Conservation (phyloP, 2,888 invertebrate genomes). For the Adelognathus sp. region DNA sequence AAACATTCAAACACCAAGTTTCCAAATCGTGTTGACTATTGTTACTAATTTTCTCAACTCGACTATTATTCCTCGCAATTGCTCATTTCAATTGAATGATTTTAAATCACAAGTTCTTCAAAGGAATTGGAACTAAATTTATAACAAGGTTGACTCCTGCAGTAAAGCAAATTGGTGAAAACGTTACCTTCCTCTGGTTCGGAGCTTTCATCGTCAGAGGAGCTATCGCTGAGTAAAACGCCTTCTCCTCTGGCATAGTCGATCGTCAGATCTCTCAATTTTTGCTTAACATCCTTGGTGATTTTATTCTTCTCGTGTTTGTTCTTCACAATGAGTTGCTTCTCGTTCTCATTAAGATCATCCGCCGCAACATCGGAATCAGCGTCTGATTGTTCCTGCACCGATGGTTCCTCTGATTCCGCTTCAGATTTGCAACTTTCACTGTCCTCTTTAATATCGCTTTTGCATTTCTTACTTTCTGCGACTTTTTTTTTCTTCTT, state of each 20-base stretch:
- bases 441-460: slow-evolving; percentile 30
- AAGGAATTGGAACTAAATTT: no score
- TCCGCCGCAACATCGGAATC: slow-evolving; percentile 42
- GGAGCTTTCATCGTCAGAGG: slow-evolving; percentile 88
- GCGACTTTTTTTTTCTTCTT: slow-evolving; percentile 26
- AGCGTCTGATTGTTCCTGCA: slow-evolving; percentile 59
- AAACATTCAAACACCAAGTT: no score
- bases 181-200: slow-evolving; percentile 82
- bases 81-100: no score
- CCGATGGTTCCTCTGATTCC: slow-evolving; percentile 67
- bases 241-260: slow-evolving; percentile 94
- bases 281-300: slow-evolving; percentile 84
- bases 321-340: slow-evolving; percentile 74
- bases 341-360: slow-evolving; percentile 69
- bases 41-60: no score
- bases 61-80: no score
- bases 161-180: background rate
- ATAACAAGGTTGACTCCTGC: background rate
- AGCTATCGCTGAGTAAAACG: slow-evolving; percentile 87
- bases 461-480: slow-evolving; percentile 1
- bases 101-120: no score
- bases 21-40: no score
- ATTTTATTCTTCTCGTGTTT: slow-evolving; percentile 80
- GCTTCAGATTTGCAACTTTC: slow-evolving; percentile 15
- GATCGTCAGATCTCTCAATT: slow-evolving; percentile 87